Base-by-base conservation (phyloP, 2,113 vertebrate genomes). In the Ophthalmolycus amberensis region DNA sequence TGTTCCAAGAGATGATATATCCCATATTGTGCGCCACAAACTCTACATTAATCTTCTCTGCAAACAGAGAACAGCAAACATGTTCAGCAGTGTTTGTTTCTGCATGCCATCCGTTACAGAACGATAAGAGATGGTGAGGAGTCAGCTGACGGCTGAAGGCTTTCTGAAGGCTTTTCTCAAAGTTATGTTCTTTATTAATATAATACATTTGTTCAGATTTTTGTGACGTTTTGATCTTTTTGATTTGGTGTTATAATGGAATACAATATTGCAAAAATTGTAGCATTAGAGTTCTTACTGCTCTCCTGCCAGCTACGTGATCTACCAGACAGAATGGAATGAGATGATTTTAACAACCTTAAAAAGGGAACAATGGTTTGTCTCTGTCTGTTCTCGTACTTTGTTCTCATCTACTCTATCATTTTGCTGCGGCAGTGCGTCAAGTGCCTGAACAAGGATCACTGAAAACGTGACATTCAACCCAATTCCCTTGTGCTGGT, bases 351-450 rank as follows among this genome's bases (percentile, higher is more conserved):
- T 1, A 32, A 60, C 62, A 37, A 10, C 9, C 37, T 63, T 10
- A 37, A 22, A 34, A 29, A 58, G 56, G 54, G 11, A 27, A 7
- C 25, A 58, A 15, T 58, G 56, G 25, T 29, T 27, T 15, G n/a
- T 44, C 42, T 44, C 14, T 44, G 18, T 25, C 54, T 58, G 11
- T 58, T 34, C 29, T 34, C 18, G 29, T 4, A 16, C 15, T 58
- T 38, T 72, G 22, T 58, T 71, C 15, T 20, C 12, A 29, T 72
- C 37, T 22, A n/a, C 27, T 60, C 25, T 32, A 22, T 37, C 27
- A 25, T 74, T 73, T 44, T 42, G 40, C 58, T 72, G 71, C 56
- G 29, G 56, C 56, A 63, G 62, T 62, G 70, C 15, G 38, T 59
- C 70, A 72, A 58, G 15, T 20, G 71, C 10, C 18, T 34, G 10